Evolutionary conservation across 2,888 invertebrate species (phyloP), one percentile per base, ranked within the genome.

Genomic region (Pseudoips prasinana): DNA sequence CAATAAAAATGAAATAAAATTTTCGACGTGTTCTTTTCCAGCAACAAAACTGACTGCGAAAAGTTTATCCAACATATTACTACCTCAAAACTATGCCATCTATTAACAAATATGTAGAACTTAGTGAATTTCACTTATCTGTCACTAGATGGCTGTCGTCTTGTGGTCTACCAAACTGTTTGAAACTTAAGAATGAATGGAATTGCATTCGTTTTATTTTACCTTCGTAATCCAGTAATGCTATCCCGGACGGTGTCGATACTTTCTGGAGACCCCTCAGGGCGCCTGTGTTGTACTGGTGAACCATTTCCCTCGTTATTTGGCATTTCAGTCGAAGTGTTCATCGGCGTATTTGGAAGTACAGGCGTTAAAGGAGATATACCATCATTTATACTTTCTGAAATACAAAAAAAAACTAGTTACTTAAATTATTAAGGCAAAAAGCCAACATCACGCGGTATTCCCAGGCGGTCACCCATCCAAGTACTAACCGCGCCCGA

Each of bases 401-500:
- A 5, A 58, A 50, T 18, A 1, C 11, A 25, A 24, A 18, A 17
- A 3, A 27, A 6, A 9, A 7, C 8, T 10, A 11, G 2, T 10
- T n/a, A 19, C 61, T 41, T 52, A 56, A 58, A 50, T n/a, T n/a
- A n/a, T n/a, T n/a, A 58, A 64, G 55, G 14, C 55, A 63, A 67
- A 69, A 67, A 71, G 73, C 67, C 70, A 72, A 73, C 68, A 55
- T 58, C 67, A 74, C 73, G 73, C 52, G 67, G 74, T 75, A 70
- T 75, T 75, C 73, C 73, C 73, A 73, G 69, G 73, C 73, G 71
- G 78, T 77, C 77, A 78, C 75, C 77, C 77, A 77, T 78, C 75
- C 73, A 78, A 76, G 77, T 78, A 78, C 77, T 78, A 73, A 77
- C 71, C 70, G 58, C 74, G 82, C 80, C 81, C 81, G 74, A 82